phyloP scores from a whole-genome alignment of 1,140 invertebrate genomes.

The Brachionus asplanchnoidis region DNA sequence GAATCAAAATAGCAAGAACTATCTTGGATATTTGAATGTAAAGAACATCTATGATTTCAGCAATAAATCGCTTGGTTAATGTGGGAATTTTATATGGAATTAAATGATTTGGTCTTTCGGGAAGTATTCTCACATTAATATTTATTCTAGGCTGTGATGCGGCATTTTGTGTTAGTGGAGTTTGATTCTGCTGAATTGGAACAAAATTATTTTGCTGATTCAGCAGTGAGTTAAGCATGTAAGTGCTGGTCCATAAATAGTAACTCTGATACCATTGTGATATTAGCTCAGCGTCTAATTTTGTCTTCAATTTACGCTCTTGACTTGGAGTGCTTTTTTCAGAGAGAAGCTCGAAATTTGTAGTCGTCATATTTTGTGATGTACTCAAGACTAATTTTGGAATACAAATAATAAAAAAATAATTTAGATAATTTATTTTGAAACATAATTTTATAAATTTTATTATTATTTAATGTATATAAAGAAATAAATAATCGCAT shows the following conservation, averaged over 20 bases:
- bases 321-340: neutral
- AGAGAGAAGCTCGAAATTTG: neutral
- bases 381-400: neutral
- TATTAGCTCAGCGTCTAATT: neutral
- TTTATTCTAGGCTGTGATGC: neutral
- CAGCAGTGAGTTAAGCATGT: neutral
- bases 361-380: neutral
- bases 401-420: neutral
- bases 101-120: neutral
- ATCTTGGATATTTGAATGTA: constrained; percentile 25
- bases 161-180: neutral
- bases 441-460: neutral
- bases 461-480: neutral
- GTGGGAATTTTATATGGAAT: constrained; percentile 24
- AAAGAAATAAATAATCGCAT: neutral
- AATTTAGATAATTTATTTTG: neutral
- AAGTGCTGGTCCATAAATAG: constrained; percentile 28
- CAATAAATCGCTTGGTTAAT: neutral
- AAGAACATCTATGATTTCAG: constrained; percentile 28
- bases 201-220: neutral
- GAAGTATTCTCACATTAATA: neutral
- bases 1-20: neutral
- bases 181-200: neutral
- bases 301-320: neutral
- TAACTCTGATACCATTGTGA: constrained; percentile 37